Evolutionary conservation across 1,140 invertebrate species (phyloP), one percentile per base, ranked within the genome.

Genomic region (Halictus rubicundus): DNA sequence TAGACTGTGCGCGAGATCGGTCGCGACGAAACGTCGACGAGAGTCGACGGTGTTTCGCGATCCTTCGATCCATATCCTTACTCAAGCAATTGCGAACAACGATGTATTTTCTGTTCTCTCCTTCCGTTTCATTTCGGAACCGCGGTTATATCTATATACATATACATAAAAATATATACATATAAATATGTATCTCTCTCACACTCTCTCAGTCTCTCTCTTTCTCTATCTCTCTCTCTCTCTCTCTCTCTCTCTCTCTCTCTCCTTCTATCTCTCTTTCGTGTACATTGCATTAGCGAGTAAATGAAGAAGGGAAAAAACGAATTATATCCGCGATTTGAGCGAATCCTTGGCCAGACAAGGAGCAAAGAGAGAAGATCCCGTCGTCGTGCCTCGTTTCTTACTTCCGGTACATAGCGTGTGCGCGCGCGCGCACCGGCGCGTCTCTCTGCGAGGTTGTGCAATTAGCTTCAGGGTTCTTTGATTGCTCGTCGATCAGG

Each of bases 21-120:
- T 65, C 61, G 57, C 52, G 69, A 37, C 74, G 76, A 39, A 57
- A 9, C 61, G 81, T 84, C 80, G 86, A 83, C 72, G 68, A 72
- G 69, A 61, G 80, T 81, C 84, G 82, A 72, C 32, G 32, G 64
- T 66, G 61, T 25, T 61, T 77, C 61, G 74, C 82, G 83, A 85
- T 85, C 72, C 73, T 77, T 86, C 83, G 88, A 93, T 92, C 90
- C 92, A 93, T 93, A 93, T 93, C 92, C 90, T 92, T 92, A 92
- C 87, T 89, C 90, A 91, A 93, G 89, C 91, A 93, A 92, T 92
- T 91, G 88, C 87, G 86, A 90, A 92, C 90, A 93, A 93, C 92
- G 91, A 93, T 92, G 87, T 92, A 91, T 91, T 91, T 91, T 89
- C 77, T 81, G 85, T 89, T 90, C 89, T 90, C 88, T 87, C 66